These are phyloP conservation scores for Cyrtorhinus lividipennis DNA, from an alignment of 1,140 invertebrate genomes.

Conservation along the genomic window DNA sequence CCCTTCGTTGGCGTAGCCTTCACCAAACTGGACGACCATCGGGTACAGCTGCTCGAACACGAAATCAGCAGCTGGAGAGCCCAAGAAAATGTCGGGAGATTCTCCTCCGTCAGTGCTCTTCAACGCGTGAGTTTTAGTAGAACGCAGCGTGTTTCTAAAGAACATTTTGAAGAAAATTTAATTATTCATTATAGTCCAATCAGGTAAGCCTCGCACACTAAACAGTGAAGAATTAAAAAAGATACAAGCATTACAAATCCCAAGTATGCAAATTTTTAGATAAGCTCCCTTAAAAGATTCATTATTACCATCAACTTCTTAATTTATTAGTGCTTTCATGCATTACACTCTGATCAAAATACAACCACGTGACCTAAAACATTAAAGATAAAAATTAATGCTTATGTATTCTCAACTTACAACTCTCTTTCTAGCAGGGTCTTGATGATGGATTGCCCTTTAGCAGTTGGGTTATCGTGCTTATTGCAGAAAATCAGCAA, in stretches of 20 bases:
- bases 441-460: constrained; percentile 52
- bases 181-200: too few relatives aligned
- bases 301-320: too few relatives aligned
- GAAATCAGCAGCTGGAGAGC: constrained; percentile 62
- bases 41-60: constrained; percentile 55
- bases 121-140: constrained; percentile 61
- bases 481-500: constrained; percentile 83
- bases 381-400: constrained; percentile 10
- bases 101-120: constrained; percentile 52
- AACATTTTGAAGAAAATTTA: too few relatives aligned
- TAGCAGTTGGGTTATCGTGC: constrained; percentile 68
- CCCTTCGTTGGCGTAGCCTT: constrained; percentile 47
- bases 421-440: constrained; percentile 72
- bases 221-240: too few relatives aligned
- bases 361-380: too few relatives aligned
- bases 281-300: too few relatives aligned
- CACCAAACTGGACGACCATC: constrained; percentile 53
- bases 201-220: too few relatives aligned
- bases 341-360: too few relatives aligned
- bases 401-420: constrained; percentile 37
- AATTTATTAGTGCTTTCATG: too few relatives aligned
- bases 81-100: constrained; percentile 43
- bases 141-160: constrained; percentile 53
- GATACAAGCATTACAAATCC: too few relatives aligned
- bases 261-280: too few relatives aligned